Evolutionary conservation across 2,797 vertebrate species (phyloP), one percentile per base, ranked within the genome.

Genomic region (Tympanoctomys barrerae): DNA sequence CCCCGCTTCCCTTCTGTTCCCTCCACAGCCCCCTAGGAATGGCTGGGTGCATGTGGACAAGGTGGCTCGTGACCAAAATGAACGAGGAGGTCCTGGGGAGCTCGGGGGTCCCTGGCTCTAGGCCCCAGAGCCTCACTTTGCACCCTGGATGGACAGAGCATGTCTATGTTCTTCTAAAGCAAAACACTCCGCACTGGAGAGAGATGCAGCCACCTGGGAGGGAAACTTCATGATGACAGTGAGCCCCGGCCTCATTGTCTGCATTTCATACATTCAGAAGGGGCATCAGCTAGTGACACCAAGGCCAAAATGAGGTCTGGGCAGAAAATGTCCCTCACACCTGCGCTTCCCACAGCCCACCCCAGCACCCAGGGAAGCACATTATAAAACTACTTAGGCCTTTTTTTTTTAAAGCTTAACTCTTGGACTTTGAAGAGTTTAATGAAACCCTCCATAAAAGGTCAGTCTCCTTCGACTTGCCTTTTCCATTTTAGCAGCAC

Each of bases 361-460:
- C 61, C 24, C 14, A 12, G 61, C 42, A 57, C 0, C 1, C 39
- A 10, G 14, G 49, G 62, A 73, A 75, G 52, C 22, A 14, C 7
- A 61, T 19, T 57, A 61, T 75, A 87, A 79, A 89, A 82, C 61
- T 14, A 5, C 82, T 82, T 52, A 68, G 62, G 54, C 31, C 5
- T n/a, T n/a, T 68, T 83, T 66, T 70, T 81, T 83, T 92, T 86
- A 21, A 31, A 94, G 39, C 61, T 33, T 62, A 87, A 73, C 64
- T 73, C 64, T 89, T 42, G 52, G 66, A 81, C 42, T 91, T 86
- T 18, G 90, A 90, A 66, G 82, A 84, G 88, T 81, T 77, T 92
- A 94, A 95, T 95, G 83, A 94, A 90, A 95, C 75, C 52, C 70
- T 91, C 86, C 87, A 87, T 86, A 70, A 84, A 87, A 71, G n/a